These are phyloP conservation scores for Eupithecia inturbata DNA, from an alignment of 2,888 invertebrate genomes.

Conservation along the genomic window DNA sequence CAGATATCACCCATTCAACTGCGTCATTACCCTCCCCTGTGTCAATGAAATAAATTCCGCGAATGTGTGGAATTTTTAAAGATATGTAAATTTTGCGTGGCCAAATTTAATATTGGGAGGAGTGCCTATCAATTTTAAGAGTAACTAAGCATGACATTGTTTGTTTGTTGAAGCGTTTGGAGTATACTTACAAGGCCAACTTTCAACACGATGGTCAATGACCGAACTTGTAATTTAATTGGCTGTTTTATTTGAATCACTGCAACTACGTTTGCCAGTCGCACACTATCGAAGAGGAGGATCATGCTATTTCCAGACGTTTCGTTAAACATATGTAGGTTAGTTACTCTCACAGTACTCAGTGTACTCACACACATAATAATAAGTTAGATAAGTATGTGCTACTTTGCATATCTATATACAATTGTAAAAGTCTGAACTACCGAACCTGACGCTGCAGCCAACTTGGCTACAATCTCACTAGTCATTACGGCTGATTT, in stretches of 20 bases:
- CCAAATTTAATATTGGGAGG: conserved; percentile 33
- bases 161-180: not conserved
- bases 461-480: no score
- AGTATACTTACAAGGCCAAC: not conserved
- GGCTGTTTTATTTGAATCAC: not conserved
- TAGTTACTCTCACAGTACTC: no score
- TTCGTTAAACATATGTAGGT: no score
- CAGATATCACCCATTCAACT: conserved; percentile 28
- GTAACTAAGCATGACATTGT: not conserved
- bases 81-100: conserved; percentile 50
- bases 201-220: not conserved
- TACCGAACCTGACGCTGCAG: no score
- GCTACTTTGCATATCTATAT: no score
- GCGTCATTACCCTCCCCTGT: conserved; percentile 40
- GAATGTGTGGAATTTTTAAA: conserved; percentile 50
- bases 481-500: no score
- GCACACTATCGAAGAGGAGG: no score
- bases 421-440: no score
- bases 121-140: not conserved
- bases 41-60: conserved; percentile 50
- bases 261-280: not conserved
- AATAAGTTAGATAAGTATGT: no score
- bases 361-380: no score
- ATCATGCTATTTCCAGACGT: no score
- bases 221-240: not conserved